Base-by-base conservation (phyloP, 2,888 invertebrate genomes). In the Drosophila sordidapex region DNA sequence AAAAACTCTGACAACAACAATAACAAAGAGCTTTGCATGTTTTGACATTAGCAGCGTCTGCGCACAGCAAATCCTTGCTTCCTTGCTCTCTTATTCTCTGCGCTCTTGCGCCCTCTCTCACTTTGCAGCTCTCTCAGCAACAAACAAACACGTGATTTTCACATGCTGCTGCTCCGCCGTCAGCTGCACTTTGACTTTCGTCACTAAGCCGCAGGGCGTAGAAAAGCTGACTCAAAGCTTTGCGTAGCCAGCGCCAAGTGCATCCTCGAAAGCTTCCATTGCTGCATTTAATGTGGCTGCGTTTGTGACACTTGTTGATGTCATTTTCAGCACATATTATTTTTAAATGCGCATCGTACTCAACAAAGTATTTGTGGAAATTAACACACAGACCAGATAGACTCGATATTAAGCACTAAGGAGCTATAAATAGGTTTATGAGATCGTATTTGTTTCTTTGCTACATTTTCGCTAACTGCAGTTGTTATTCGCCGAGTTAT, bases 41-140 rank as follows among this genome's bases (percentile, higher is more conserved):
- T 87, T 87, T 89, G 88, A 85, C 88, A 68, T 57, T 65, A 69
- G 59, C 48, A 63, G 70, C 83, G 78, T 78, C 77, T 82, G 90
- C 90, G 86, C 40, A 43, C 2, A 43, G 15, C 56, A 18, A 46
- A 69, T 69, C 73, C 75, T 66, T 52, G 5, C 10, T 36, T 4
- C 1, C 7, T 35, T 13, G 31, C 48, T 59, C 54, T 73, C 31
- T 29, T 33, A 13, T 25, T 25, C 46, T 46, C 15, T 15, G 46
- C 25, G 46, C 25, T 46, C 46, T 46, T 46, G 46, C 15, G 25
- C 46, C 4, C n/a, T 46, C 38, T 43, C 60, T 36, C 56, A 40
- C 7, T 27, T n/a, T 33, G 13, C 25, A 1, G 33, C 13, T 46
- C 59, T 59, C 67, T 62, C 61, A 4, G 4, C 21, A 7, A 35